Base-by-base conservation (phyloP, 2,113 vertebrate genomes). In the Trachemys scripta region DNA sequence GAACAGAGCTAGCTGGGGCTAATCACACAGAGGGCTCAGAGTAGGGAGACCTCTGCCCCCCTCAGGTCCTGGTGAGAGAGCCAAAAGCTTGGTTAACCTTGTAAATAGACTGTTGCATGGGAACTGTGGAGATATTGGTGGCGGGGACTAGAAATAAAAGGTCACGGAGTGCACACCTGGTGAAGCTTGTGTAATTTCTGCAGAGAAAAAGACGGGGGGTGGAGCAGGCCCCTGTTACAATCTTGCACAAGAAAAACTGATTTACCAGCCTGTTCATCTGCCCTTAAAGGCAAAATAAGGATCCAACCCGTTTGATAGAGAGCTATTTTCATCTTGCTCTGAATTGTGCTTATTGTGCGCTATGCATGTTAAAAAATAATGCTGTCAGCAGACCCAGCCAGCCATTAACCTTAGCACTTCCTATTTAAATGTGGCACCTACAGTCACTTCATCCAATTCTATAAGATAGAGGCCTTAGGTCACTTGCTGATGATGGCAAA, bases 261-360 rank as follows among this genome's bases (percentile, higher is more conserved):
- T 97, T 98, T 98, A 96, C 96, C 87, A 94, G 96, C 89, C 85
- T 89, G 94, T 97, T 97, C 92, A 86, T 95, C 97, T 97, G 97
- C 93, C 97, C 97, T 98, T 97, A 95, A 94, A 98, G 96, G 95
- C 92, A 96, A 94, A 98, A 95, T 90, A 90, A 96, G 83, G 94
- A 97, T 90, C 93, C 89, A 95, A 29, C 31, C 25, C 95, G 91
- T 97, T 92, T 91, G 94, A 91, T 96, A 90, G 53, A 49, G 91
- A 88, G 89, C 93, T 98, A 98, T 98, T 98, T 98, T 98, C 97
- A 93, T 96, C 97, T 93, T 96, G 47, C 72, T 97, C 92, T 95
- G 94, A 98, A 94, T 95, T 93, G 94, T 95, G 97, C 97, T 98
- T 97, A 92, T 87, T 5, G 85, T 92, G 90, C 82, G 93, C 88